These are phyloP conservation scores for Polypterus bichir DNA, from an alignment of 2,113 vertebrate genomes.

Conservation along the genomic window DNA sequence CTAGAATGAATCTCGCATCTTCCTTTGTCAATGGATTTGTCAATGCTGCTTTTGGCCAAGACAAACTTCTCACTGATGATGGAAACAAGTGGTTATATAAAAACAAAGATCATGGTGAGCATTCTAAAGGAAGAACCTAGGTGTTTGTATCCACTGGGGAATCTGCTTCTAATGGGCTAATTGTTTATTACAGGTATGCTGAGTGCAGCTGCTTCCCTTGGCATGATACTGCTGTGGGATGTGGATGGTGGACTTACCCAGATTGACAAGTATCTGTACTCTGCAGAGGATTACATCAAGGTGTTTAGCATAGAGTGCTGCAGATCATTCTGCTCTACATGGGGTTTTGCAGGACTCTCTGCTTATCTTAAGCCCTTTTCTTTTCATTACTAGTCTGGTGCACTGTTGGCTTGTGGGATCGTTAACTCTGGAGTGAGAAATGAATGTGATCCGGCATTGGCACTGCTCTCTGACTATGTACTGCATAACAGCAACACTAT, in stretches of 20 bases:
- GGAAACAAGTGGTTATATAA: constrained; percentile 98
- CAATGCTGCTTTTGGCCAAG: constrained; percentile 92
- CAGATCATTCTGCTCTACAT: not conserved
- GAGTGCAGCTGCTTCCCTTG: constrained; percentile 89
- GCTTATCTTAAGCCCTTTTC: not conserved
- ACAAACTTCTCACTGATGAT: constrained; percentile 92
- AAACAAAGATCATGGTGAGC: constrained; percentile 91
- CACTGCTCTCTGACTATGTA: constrained; percentile 89
- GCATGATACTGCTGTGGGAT: constrained; percentile 92
- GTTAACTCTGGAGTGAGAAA: constrained; percentile 96
- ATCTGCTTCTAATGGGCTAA: not conserved
- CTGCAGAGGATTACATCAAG: constrained; percentile 97
- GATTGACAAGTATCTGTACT: constrained; percentile 96
- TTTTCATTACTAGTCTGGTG: constrained; percentile 64
- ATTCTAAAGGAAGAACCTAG: not conserved
- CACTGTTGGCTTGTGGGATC: constrained; percentile 88
- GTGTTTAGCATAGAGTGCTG: constrained; percentile 30
- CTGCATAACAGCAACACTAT: constrained; percentile 95
- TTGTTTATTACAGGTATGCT: constrained; percentile 71
- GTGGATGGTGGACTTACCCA: constrained; percentile 93
- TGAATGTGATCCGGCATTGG: constrained; percentile 90
- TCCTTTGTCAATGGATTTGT: constrained; percentile 97
- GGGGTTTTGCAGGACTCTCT: not conserved
- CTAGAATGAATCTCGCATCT: constrained; percentile 94
- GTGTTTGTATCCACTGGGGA: not conserved